phyloP scores from a whole-genome alignment of 1,140 invertebrate genomes.

The Drosophila serrata region DNA sequence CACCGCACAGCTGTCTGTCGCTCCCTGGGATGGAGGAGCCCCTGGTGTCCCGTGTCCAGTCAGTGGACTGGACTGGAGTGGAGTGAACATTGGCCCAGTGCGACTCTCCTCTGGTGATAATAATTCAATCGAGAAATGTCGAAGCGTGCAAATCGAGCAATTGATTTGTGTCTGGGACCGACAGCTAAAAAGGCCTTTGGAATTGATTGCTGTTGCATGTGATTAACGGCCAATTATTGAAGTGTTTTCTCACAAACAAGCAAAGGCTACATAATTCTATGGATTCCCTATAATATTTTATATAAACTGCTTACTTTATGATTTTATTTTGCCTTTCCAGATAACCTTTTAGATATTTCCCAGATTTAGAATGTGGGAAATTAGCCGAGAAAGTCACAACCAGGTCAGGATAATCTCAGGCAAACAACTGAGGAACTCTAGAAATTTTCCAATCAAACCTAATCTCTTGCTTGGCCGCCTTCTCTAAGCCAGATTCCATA shows the following conservation, averaged over 20 bases:
- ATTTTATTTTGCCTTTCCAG: background rate
- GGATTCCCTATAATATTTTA: background rate
- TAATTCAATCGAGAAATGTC: constrained; percentile 82
- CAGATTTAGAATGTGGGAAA: constrained; percentile 21
- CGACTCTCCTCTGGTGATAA: constrained; percentile 64
- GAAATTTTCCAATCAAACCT: constrained; percentile 42
- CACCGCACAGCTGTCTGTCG: constrained; percentile 38
- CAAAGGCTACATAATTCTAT: background rate
- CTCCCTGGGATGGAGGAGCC: constrained; percentile 6
- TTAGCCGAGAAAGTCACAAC: background rate
- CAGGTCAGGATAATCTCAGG: constrained; percentile 11
- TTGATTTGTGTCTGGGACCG: constrained; percentile 66
- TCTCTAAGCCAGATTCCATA: constrained; percentile 9
- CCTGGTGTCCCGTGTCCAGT: constrained; percentile 7
- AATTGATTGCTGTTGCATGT: constrained; percentile 78
- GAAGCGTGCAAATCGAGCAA: constrained; percentile 72
- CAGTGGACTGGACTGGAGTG: constrained; percentile 2
- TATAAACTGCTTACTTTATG: background rate
- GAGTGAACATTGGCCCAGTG: constrained; percentile 30
- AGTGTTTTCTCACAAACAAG: background rate
- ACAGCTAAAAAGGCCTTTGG: constrained; percentile 75
- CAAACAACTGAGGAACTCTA: constrained; percentile 15
- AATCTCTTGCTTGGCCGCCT: constrained; percentile 9
- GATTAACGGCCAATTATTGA: constrained; percentile 51
- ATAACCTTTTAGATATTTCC: background rate